Evolutionary conservation across 2,113 vertebrate genomes (phyloP).

Genomic region (Pavo muticus): DNA sequence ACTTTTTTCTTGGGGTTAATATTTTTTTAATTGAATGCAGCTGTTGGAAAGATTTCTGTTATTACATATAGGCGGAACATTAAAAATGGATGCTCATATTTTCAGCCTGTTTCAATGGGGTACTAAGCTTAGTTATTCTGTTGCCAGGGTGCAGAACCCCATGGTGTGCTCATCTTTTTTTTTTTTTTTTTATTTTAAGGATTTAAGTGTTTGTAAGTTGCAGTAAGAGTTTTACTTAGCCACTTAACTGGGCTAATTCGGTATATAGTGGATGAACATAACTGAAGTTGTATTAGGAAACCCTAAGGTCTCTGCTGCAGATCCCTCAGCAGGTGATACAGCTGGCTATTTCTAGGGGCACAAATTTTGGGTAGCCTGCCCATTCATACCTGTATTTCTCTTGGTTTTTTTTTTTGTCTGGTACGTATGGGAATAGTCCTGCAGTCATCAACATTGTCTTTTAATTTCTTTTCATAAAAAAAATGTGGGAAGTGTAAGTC

Average conservation of each 20-base stretch:
- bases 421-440: background rate
- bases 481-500: background rate
- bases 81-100: slow-evolving; percentile 62
- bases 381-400: background rate
- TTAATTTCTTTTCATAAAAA: background rate
- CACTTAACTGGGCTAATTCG: background rate
- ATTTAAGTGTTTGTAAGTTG: slow-evolving; percentile 9
- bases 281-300: background rate
- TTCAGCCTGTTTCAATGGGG: slow-evolving; percentile 32
- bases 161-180: background rate
- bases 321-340: background rate
- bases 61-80: slow-evolving; percentile 28
- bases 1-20: slow-evolving; percentile 72
- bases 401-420: background rate
- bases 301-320: background rate
- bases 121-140: slow-evolving; percentile 54
- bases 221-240: background rate
- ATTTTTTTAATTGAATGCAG: slow-evolving; percentile 78
- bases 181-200: background rate
- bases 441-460: background rate
- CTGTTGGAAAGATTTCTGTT: slow-evolving; percentile 68
- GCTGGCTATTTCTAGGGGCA: background rate
- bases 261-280: background rate
- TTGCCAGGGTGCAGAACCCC: slow-evolving; percentile 35
- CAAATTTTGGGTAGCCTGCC: background rate